Conservation (phyloP, 92 coral and sea anemone species). For the Porites divaricata region DNA sequence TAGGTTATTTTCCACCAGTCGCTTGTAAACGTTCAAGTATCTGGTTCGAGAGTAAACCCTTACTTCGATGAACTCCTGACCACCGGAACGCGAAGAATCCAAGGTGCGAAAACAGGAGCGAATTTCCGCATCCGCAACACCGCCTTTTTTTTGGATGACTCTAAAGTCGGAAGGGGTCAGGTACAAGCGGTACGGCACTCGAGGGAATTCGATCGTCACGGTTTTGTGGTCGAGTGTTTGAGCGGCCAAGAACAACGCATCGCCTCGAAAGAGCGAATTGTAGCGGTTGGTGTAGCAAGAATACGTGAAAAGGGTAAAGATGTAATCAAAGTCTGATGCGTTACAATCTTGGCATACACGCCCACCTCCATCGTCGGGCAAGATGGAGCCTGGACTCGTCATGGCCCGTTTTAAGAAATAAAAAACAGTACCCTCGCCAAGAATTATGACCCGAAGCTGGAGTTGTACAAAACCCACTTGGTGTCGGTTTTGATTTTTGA, state of each 20-base stretch:
- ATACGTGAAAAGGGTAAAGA: not conserved
- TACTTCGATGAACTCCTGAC: not conserved
- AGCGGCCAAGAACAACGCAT: not conserved
- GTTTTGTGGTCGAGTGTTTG: not conserved
- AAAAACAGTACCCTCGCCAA: too few species aligned
- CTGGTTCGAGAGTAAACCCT: not conserved
- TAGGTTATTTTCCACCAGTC: not conserved
- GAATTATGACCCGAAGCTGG: too few species aligned
- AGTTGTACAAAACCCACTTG: not conserved
- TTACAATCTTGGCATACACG: not conserved
- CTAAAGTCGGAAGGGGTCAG: not conserved
- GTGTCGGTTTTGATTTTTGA: not conserved
- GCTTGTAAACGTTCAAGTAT: not conserved
- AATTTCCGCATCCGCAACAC: not conserved
- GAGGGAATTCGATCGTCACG: not conserved
- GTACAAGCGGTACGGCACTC: constrained; percentile 13
- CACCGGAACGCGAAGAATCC: not conserved
- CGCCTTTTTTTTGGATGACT: not conserved
- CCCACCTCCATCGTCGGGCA: not conserved
- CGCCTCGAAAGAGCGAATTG: not conserved
- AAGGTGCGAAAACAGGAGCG: not conserved
- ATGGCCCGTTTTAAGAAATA: not conserved
- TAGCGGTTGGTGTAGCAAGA: constrained; percentile 2
- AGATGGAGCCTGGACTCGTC: not conserved
- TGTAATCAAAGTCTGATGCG: not conserved